Percentiles rank a stretch among this genome's conserved stretches.
These are phyloP conservation scores for Yponomeuta evonymella DNA, from an alignment of 2,888 invertebrate genomes.

Conservation along the genomic window DNA sequence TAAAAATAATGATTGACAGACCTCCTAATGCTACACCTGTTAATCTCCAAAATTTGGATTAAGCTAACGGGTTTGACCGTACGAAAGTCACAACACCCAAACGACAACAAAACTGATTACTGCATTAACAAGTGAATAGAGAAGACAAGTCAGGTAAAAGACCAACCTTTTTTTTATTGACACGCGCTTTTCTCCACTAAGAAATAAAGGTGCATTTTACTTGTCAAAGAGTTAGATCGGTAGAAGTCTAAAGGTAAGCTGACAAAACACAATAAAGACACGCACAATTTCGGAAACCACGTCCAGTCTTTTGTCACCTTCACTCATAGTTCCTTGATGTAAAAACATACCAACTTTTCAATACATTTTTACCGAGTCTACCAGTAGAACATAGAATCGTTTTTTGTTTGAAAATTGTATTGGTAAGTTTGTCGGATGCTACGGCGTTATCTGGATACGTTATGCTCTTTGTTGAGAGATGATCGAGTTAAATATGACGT, in stretches of 20 bases:
- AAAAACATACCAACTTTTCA: not conserved
- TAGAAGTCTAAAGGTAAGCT: not conserved
- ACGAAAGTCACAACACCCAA: constrained; percentile 13
- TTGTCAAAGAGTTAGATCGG: not conserved
- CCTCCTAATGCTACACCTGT: not conserved
- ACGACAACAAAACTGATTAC: not conserved
- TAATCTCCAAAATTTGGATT: constrained; percentile 11
- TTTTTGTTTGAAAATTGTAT: not conserved
- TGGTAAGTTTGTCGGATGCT: not conserved
- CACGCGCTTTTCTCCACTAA: not conserved
- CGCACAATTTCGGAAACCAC: constrained; percentile 4
- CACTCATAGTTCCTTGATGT: not conserved
- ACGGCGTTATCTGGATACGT: not conserved
- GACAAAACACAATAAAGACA: not conserved
- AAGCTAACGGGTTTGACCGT: constrained; percentile 12
- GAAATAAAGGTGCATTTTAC: not conserved
- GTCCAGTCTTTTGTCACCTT: not conserved
- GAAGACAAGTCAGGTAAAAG: constrained; percentile 10
- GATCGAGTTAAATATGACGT: constrained; percentile 10
- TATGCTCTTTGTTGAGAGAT: not conserved
- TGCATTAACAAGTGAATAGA: constrained; percentile 11
- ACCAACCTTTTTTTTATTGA: not conserved
- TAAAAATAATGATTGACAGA: not conserved
- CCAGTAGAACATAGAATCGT: not conserved
- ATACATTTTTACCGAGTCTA: not conserved